Base-by-base conservation (phyloP, 2,113 vertebrate genomes). In the Tyrannus savana region DNA sequence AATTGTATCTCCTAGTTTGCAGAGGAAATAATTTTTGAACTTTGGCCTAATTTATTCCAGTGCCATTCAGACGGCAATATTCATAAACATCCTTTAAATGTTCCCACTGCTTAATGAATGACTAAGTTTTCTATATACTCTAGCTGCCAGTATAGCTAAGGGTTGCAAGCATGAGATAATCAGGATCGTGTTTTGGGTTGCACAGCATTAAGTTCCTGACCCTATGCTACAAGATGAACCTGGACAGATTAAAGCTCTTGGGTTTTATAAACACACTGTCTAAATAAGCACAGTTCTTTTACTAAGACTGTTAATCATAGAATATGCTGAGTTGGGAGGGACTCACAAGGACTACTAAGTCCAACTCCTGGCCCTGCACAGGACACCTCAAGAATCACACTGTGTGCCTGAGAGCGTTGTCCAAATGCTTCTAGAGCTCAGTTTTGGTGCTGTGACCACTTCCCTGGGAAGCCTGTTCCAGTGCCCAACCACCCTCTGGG, bases 261-360 rank as follows among this genome's bases (percentile, higher is more conserved):
- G 3, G 11, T 71, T 86, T 75, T 82, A 33, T 10, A 78, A 39
- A 39, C 5, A 15, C 7, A 4, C 7, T 39, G 7, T 53, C 49
- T 46, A n/a, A 76, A 64, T 68, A 83, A 75, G 24, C 9, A 35
- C 6, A 41, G 30, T 41, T 87, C 21, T n/a, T 76, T 80, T 84
- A 37, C n/a, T 46, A 59, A 67, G 62, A 53, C 6, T 59, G 14
- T 52, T 53, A 78, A 19, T 78, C 30, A 33, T 6, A 64, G 23
- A 52, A 52, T n/a, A n/a, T 14, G 25, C 14, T 35, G 62, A 55
- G 16, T 62, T 68, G 28, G 78, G 67, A 68, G 30, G 16, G 28
- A 68, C 16, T 24, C 47, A 6, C 12, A 9, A 19, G 44, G 17
- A 19, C 27, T 16, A 58, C 10, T 0, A 0, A 60, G 16, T 69